Conservation (phyloP, 2,888 invertebrate species). For the Ochropleura leucogaster region DNA sequence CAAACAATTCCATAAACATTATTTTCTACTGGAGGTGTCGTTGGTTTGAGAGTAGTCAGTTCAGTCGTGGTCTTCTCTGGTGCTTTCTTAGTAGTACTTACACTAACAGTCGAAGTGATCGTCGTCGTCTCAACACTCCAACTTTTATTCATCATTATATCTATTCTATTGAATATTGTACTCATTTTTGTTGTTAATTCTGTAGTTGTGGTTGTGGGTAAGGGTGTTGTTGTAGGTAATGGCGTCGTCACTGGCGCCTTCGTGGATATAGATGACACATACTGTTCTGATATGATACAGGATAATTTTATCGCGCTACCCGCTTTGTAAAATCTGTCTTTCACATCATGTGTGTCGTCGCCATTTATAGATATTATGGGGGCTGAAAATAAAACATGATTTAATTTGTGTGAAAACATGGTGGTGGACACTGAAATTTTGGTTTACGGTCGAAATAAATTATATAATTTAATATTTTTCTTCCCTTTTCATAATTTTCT, state of each 20-base stretch:
- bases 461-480: constrained; percentile 24
- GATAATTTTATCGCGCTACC: constrained; percentile 94
- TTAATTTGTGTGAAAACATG: constrained; percentile 6
- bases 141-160: constrained; percentile 88
- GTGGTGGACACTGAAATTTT: not conserved
- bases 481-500: constrained; percentile 29
- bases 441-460: constrained; percentile 20
- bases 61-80: constrained; percentile 78
- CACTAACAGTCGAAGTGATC: constrained; percentile 84
- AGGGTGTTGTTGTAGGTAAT: constrained; percentile 75
- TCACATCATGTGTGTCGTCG: constrained; percentile 92
- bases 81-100: constrained; percentile 82
- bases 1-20: constrained; percentile 87
- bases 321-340: constrained; percentile 93
- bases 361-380: constrained; percentile 93
- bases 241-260: constrained; percentile 76
- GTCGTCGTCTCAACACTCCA: constrained; percentile 89
- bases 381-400: constrained; percentile 85
- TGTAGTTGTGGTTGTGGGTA: constrained; percentile 81
- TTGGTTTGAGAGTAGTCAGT: constrained; percentile 74
- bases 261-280: constrained; percentile 76
- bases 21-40: constrained; percentile 79
- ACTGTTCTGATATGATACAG: constrained; percentile 89
- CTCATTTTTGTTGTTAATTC: constrained; percentile 85
- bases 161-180: constrained; percentile 88